These are phyloP conservation scores for Myiopsitta monachus DNA, from an alignment of 2,113 vertebrate genomes.

Conservation along the genomic window DNA sequence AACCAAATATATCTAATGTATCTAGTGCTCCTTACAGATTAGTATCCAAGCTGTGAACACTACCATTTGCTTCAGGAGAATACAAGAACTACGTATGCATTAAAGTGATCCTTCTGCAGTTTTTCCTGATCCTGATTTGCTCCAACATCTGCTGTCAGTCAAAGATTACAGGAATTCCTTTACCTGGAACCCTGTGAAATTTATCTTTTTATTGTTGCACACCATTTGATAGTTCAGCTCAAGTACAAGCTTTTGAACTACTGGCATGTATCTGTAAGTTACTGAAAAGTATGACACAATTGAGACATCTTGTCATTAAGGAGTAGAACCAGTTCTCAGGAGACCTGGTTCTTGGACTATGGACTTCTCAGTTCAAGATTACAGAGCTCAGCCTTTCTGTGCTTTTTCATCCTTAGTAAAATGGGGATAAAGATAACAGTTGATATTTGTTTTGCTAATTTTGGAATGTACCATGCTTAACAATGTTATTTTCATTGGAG, in stretches of 20 bases:
- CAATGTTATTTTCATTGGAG: background rate
- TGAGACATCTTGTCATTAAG: background rate
- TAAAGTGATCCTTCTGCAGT: background rate
- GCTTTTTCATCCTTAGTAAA: background rate
- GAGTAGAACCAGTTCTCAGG: background rate
- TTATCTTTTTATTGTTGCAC: background rate
- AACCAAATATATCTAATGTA: background rate
- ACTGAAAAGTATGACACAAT: background rate
- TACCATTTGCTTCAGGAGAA: background rate
- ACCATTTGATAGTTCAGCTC: background rate
- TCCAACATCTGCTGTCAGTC: background rate
- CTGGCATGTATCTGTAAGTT: background rate
- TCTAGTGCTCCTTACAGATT: background rate
- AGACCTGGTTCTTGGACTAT: background rate
- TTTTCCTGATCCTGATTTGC: background rate
- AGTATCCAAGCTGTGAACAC: rapidly evolving
- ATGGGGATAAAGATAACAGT: background rate
- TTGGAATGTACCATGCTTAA: background rate
- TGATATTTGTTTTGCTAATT: background rate
- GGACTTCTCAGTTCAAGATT: background rate
- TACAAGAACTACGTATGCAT: background rate
- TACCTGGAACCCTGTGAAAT: background rate
- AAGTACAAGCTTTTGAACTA: background rate
- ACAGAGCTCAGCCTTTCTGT: background rate
- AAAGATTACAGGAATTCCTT: background rate